Evolutionary conservation across 2,888 invertebrate genomes (phyloP).

Genomic region (Euphydryas editha): DNA sequence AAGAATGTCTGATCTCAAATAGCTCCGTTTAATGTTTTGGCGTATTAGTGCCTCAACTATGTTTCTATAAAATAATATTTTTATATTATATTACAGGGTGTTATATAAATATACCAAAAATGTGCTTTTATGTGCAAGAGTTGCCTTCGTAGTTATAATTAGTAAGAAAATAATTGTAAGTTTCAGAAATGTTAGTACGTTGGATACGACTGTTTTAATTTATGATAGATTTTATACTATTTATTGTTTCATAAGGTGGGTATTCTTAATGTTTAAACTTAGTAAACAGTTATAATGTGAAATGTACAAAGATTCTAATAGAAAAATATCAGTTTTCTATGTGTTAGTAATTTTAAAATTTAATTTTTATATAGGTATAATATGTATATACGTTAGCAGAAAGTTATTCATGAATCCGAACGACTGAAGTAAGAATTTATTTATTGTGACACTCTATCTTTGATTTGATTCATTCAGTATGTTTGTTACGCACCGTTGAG

Average conservation of each 20-base stretch:
- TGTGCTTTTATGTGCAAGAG: conserved; percentile 79
- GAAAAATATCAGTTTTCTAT: conserved; percentile 23
- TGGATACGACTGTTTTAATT: conserved; percentile 60
- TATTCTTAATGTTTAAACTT: conserved; percentile 41
- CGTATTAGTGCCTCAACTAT: conserved; percentile 74
- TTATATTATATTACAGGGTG: conserved; percentile 82
- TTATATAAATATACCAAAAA: conserved; percentile 79
- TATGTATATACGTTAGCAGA: not conserved
- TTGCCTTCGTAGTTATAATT: conserved; percentile 69
- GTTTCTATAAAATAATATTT: conserved; percentile 67
- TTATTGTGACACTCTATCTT: conserved; percentile 41
- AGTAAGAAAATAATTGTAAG: conserved; percentile 50
- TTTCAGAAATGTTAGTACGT: conserved; percentile 43
- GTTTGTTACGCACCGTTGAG: conserved; percentile 74
- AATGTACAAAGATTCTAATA: conserved; percentile 55
- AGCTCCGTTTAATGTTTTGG: conserved; percentile 65
- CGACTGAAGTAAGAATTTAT: conserved; percentile 30
- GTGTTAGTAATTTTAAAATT: conserved; percentile 18
- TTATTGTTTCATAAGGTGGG: conserved; percentile 43
- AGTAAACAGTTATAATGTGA: conserved; percentile 47
- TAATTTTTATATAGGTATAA: conserved; percentile 18
- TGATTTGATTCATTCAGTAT: conserved; percentile 48
- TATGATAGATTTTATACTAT: conserved; percentile 57
- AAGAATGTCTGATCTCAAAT: conserved; percentile 72
- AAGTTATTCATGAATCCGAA: conserved; percentile 17